Conservation (phyloP, 2,888 invertebrate genomes). For the Norana najaformis region DNA sequence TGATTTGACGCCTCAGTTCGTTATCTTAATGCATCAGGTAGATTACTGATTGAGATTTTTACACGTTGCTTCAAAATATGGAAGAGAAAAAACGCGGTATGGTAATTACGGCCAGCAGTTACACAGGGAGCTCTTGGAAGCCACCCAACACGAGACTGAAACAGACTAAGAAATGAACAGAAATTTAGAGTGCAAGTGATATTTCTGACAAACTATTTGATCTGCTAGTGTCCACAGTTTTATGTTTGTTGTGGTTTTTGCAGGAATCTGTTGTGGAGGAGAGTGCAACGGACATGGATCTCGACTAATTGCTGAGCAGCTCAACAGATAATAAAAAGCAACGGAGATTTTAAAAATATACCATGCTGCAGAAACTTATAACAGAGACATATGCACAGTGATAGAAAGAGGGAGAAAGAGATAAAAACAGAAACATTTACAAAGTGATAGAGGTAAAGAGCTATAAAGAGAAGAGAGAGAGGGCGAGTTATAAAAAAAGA, state of each 20-base stretch:
- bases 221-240: not conserved
- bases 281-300: not conserved
- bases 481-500: not conserved
- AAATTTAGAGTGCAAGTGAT: not conserved
- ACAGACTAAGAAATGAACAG: not conserved
- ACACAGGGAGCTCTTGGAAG: not conserved
- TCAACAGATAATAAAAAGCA: not conserved
- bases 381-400: not conserved
- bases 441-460: not conserved
- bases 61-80: no score
- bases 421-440: not conserved
- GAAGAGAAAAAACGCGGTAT: no score
- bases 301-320: not conserved
- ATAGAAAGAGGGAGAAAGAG: not conserved
- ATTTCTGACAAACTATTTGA: not conserved
- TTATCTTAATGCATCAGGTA: no score
- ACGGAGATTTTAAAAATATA: not conserved
- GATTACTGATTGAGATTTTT: no score
- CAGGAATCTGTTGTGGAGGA: slow-evolving; percentile 20
- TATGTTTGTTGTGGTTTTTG: not conserved
- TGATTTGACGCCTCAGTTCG: no score
- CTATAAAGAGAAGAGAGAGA: not conserved
- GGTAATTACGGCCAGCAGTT: no score
- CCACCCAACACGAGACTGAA: not conserved
- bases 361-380: not conserved